These are phyloP conservation scores for Samia ricini DNA, from an alignment of 1,140 invertebrate genomes.

Conservation along the genomic window DNA sequence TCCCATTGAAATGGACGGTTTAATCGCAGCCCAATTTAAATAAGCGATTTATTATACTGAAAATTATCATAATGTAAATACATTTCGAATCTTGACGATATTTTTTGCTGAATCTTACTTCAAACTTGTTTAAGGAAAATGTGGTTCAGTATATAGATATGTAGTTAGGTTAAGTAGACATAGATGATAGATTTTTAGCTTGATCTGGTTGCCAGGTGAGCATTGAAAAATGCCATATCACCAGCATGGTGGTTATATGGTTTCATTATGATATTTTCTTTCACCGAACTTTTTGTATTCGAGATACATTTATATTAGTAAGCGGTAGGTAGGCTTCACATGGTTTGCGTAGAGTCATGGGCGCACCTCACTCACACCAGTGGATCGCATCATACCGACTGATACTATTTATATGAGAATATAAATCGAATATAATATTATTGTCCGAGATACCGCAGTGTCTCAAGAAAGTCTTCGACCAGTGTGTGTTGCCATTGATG, in stretches of 20 bases:
- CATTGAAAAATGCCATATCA: too few species aligned
- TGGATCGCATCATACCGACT: not conserved
- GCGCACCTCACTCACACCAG: too few species aligned
- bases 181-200: too few species aligned
- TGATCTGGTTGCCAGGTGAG: too few species aligned
- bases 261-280: not conserved
- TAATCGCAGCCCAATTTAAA: constrained; percentile 7
- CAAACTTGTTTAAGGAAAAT: not conserved
- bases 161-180: too few species aligned
- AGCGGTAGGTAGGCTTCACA: not conserved
- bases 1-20: constrained; percentile 4
- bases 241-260: not conserved
- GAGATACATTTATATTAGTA: too few species aligned
- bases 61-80: constrained; percentile 4
- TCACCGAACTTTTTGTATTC: too few species aligned
- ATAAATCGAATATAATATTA: too few species aligned
- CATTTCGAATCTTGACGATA: not conserved
- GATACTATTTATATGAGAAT: not conserved
- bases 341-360: not conserved
- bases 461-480: too few species aligned
- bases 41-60: constrained; percentile 3
- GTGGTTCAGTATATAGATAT: too few species aligned
- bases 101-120: not conserved
- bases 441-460: too few species aligned
- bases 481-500: too few species aligned